Evolutionary conservation across 1,140 invertebrate genomes (phyloP).

Genomic region (Manduca sexta): DNA sequence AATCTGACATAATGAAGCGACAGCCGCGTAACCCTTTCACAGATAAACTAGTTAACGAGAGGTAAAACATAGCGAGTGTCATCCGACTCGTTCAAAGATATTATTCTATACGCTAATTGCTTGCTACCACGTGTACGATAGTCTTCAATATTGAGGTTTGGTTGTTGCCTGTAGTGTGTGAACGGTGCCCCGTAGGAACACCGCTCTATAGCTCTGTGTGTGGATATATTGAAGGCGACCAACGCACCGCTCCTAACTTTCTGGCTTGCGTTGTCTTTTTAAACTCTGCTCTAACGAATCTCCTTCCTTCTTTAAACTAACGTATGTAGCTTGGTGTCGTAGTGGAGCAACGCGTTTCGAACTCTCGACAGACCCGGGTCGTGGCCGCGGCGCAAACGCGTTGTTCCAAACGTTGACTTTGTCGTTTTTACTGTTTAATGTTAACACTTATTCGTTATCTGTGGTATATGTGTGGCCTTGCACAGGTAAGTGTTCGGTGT

Average conservation of each 20-base stretch:
- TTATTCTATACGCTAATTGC: constrained; percentile 67
- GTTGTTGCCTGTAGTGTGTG: constrained; percentile 63
- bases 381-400: constrained; percentile 32
- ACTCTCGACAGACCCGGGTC: background rate
- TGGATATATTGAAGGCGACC: constrained; percentile 64
- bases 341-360: constrained; percentile 57
- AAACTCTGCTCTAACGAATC: constrained; percentile 49
- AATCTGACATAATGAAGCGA: constrained; percentile 99
- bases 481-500: constrained; percentile 60
- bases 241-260: constrained; percentile 58
- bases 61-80: constrained; percentile 78
- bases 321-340: constrained; percentile 52
- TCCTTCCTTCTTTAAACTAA: constrained; percentile 42
- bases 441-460: constrained; percentile 36
- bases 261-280: constrained; percentile 64
- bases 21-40: constrained; percentile 96
- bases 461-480: constrained; percentile 32
- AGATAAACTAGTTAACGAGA: constrained; percentile 99
- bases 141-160: constrained; percentile 65
- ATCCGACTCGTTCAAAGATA: constrained; percentile 51
- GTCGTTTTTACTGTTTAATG: constrained; percentile 40
- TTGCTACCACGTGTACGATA: constrained; percentile 65
- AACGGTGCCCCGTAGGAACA: constrained; percentile 45
- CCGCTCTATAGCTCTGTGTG: constrained; percentile 33
- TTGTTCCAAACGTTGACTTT: constrained; percentile 46